A percentile compares a stretch with the other conserved stretches of the same genome.
phyloP scores from a whole-genome alignment of 2,113 vertebrate species.

The Ceyx cyanopectus region DNA sequence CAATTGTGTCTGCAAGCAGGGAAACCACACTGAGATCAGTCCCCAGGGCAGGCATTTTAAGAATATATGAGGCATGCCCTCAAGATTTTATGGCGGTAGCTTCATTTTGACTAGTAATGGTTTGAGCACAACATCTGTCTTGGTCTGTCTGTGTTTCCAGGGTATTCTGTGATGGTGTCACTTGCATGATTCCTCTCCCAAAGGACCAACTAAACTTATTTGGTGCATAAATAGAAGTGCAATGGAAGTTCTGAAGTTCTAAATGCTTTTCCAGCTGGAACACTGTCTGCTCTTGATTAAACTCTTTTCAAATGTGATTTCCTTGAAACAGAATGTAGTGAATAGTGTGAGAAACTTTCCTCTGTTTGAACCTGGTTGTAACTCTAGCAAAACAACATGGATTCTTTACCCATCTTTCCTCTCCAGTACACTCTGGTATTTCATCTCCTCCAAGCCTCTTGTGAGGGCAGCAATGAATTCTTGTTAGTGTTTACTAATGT shows the following conservation, averaged over 20 bases:
- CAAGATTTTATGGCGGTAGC: background rate
- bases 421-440: background rate
- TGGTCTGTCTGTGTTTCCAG: background rate
- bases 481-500: constrained; percentile 64
- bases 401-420: background rate
- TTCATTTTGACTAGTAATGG: background rate
- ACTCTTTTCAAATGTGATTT: background rate
- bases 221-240: background rate
- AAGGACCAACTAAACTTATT: background rate
- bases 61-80: constrained; percentile 12
- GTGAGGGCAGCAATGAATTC: constrained; percentile 67
- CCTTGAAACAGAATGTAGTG: background rate
- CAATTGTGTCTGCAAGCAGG: background rate
- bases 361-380: background rate
- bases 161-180: background rate
- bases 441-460: constrained; percentile 41
- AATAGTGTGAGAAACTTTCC: background rate
- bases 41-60: background rate
- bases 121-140: background rate
- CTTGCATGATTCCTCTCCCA: background rate
- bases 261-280: background rate
- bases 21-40: background rate
- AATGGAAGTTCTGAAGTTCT: background rate
- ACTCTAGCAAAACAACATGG: background rate
- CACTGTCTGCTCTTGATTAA: background rate